Evolutionary conservation across 2,797 vertebrate genomes (phyloP).

Genomic region (Helostoma temminkii): DNA sequence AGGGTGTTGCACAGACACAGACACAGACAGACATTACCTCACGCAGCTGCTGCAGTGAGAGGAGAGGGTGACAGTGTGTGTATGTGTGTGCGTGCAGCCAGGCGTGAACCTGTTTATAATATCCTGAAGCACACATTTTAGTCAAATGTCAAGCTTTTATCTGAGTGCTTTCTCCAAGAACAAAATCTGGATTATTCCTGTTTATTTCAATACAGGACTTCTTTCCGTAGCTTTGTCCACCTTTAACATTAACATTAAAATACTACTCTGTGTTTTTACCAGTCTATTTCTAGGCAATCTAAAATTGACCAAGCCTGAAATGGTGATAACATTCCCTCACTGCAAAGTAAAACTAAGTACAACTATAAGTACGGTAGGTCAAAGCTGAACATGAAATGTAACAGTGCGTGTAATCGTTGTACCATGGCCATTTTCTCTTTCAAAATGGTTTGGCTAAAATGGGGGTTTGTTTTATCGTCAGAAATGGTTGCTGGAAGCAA

Average conservation of each 20-base stretch:
- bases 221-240: neutral
- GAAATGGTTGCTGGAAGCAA: slow-evolving; percentile 4
- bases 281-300: neutral
- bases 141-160: slow-evolving; percentile 56
- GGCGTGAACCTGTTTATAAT: slow-evolving; percentile 49
- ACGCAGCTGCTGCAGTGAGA: slow-evolving; percentile 83
- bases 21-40: slow-evolving; percentile 82
- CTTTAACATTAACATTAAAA: neutral
- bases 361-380: too few species aligned
- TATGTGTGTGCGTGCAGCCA: slow-evolving; percentile 50
- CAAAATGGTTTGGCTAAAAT: neutral
- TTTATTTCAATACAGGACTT: neutral
- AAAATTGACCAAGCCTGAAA: neutral
- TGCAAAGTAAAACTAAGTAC: neutral
- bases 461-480: slow-evolving; percentile 1
- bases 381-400: too few species aligned
- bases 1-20: slow-evolving; percentile 69
- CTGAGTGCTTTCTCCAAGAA: slow-evolving; percentile 13
- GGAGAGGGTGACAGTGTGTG: slow-evolving; percentile 56
- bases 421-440: neutral
- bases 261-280: neutral
- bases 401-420: too few species aligned
- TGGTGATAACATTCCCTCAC: neutral
- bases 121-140: slow-evolving; percentile 57
- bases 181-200: slow-evolving; percentile 2